These are phyloP conservation scores for Nemotelus nigrinus DNA, from an alignment of 2,888 invertebrate genomes.

Conservation along the genomic window DNA sequence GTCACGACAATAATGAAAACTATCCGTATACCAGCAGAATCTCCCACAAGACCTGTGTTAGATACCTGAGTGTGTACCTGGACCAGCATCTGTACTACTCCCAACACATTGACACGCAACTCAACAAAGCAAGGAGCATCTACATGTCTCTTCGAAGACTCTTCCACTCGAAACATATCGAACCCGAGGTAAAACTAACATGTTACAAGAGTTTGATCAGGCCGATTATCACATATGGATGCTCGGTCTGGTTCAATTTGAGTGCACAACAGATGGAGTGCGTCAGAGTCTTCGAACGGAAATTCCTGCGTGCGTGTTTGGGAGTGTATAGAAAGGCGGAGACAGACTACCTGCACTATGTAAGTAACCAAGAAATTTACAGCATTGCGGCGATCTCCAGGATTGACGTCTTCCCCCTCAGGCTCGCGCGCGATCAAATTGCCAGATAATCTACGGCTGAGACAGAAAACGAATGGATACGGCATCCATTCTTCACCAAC, in stretches of 20 bases:
- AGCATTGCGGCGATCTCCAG: neutral
- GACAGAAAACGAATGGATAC: too few species aligned
- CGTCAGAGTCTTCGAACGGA: conserved; percentile 24
- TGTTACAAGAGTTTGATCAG: conserved; percentile 16
- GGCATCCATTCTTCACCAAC: neutral
- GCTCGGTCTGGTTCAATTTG: conserved; percentile 26
- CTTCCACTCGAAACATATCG: neutral
- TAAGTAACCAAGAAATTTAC: conserved; percentile 15
- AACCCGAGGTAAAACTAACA: neutral
- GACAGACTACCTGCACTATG: neutral
- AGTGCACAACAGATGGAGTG: conserved; percentile 31
- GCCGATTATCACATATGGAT: conserved; percentile 25
- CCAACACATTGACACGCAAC: neutral
- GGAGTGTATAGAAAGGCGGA: conserved; percentile 19
- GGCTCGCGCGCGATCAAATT: neutral
- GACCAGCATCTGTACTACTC: conserved; percentile 25
- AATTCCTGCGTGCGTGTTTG: conserved; percentile 10
- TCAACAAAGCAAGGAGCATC: neutral
- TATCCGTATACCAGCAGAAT: neutral
- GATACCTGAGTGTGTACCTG: conserved; percentile 23
- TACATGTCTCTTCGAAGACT: neutral
- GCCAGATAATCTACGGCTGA: neutral
- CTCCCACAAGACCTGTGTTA: neutral
- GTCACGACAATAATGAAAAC: too few species aligned
- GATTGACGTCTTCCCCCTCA: neutral